Evolutionary conservation across 2,797 vertebrate species (phyloP), one percentile per base, ranked within the genome.

Genomic region (Sorex maritimensis): DNA sequence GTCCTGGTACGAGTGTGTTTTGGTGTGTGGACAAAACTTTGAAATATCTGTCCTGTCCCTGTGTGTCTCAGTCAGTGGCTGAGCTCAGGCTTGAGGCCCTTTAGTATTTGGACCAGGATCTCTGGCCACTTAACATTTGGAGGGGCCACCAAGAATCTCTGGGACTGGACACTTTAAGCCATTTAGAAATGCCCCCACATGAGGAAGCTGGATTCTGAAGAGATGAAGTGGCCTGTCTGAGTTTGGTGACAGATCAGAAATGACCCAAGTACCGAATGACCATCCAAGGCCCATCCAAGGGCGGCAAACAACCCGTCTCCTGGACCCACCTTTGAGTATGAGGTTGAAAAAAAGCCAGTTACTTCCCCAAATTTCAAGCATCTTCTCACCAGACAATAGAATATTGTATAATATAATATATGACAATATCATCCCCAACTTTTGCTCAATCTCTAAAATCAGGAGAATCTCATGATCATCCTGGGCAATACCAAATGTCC

Each of bases 381-480:
- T 81, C 84, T 86, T 81, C 73, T 88, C 58, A 21, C 1, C 79
- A 86, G 61, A 77, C 30, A 90, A 83, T 65, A 49, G 61, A 94
- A 90, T 61, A 67, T 83, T 78, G n/a, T n/a, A n/a, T n/a, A n/a
- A n/a, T n/a, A n/a, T n/a, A n/a, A n/a, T n/a, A n/a, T n/a, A n/a
- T n/a, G n/a, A n/a, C n/a, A n/a, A n/a, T n/a, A 92, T 91, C 69
- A 84, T 73, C 83, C 86, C 69, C 73, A 67, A 63, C 55, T 84
- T 93, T 86, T 75, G 92, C 65, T 86, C 77, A 67, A 0, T n/a
- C 81, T 90, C 83, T 93, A 63, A 95, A 95, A 95, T 95, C 86
- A 92, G 94, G 78, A 34, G 75, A 87, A 90, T 95, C 84, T 92
- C n/a, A 95, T 96, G 94, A 94, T 90, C 94, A 92, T 87, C 92